Evolutionary conservation across 2,113 vertebrate genomes (phyloP).

Genomic region (Periophthalmus modestus): DNA sequence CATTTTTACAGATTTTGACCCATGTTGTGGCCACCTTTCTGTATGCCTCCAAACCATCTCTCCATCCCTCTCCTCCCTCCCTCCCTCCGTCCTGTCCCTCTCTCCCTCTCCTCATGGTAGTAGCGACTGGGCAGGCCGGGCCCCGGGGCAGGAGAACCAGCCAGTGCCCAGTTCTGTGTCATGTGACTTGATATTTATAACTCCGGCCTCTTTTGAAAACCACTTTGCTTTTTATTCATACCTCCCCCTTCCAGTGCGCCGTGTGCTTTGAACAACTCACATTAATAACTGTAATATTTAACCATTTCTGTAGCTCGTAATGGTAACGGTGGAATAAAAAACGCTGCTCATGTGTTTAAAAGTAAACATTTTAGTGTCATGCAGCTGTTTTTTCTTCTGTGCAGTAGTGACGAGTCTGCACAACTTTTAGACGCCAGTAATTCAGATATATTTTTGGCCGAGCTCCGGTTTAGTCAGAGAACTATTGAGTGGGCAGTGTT

Average conservation of each 20-base stretch:
- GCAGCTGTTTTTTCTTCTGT: no score
- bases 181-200: conserved; percentile 90
- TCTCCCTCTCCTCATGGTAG: conserved; percentile 12
- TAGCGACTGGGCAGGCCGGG: conserved; percentile 74
- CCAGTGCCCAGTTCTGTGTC: conserved; percentile 76
- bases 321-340: background rate
- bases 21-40: conserved; percentile 11
- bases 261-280: no score
- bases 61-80: conserved; percentile 28
- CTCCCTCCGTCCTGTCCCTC: conserved; percentile 19
- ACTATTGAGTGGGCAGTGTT: conserved; percentile 47
- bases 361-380: no score
- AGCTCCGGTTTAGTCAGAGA: conserved; percentile 42
- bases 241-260: background rate
- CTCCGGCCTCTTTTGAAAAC: conserved; percentile 79
- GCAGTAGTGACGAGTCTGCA: background rate
- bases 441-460: conserved; percentile 37
- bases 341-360: no score
- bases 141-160: conserved; percentile 77
- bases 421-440: conserved; percentile 3
- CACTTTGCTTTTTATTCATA: conserved; percentile 63
- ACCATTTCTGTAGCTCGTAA: background rate
- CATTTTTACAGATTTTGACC: conserved; percentile 30
- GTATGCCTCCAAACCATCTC: conserved; percentile 42
- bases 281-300: no score